A percentile compares a stretch with the other conserved stretches of the same genome.
Conservation (phyloP, 92 coral and sea anemone genomes). For the Siderastrea radians region DNA sequence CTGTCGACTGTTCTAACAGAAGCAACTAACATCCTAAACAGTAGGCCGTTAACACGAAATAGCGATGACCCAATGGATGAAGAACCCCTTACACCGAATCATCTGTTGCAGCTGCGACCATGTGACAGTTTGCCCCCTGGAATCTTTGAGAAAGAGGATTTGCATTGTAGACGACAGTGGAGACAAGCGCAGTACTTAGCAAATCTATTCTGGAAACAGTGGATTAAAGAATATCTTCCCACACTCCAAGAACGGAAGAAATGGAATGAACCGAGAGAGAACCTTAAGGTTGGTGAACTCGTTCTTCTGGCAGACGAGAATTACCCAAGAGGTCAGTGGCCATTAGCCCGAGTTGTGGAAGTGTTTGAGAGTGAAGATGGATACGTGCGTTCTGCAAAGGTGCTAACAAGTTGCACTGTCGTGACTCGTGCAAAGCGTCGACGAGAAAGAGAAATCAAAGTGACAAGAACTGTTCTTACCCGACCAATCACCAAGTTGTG, state of each 20-base stretch:
- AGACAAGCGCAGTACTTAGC: slow-evolving; percentile 17
- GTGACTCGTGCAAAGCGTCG: not conserved
- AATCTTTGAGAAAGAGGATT: slow-evolving; percentile 56
- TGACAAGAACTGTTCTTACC: not conserved
- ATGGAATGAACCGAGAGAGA: not conserved
- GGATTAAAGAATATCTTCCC: not conserved
- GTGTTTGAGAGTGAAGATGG: not conserved
- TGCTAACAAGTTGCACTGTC: not conserved
- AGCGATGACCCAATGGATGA: slow-evolving; percentile 63
- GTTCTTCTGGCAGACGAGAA: not conserved
- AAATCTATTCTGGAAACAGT: not conserved
- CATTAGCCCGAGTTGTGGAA: not conserved
- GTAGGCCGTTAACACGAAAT: slow-evolving; percentile 60
- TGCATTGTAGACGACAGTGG: slow-evolving; percentile 45
- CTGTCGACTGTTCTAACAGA: slow-evolving; percentile 70
- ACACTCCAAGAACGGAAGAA: not conserved
- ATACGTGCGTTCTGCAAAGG: not conserved
- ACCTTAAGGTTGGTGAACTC: not conserved
- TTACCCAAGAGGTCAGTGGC: no score
- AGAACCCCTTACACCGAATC: slow-evolving; percentile 63
- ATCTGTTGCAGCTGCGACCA: slow-evolving; percentile 71
- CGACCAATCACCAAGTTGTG: slow-evolving; percentile 2
- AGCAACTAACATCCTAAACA: slow-evolving; percentile 60
- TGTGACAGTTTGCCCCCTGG: slow-evolving; percentile 58
- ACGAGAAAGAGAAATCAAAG: not conserved